Conservation (phyloP, 2,888 invertebrate species). For the Philhelius pedissequus region DNA sequence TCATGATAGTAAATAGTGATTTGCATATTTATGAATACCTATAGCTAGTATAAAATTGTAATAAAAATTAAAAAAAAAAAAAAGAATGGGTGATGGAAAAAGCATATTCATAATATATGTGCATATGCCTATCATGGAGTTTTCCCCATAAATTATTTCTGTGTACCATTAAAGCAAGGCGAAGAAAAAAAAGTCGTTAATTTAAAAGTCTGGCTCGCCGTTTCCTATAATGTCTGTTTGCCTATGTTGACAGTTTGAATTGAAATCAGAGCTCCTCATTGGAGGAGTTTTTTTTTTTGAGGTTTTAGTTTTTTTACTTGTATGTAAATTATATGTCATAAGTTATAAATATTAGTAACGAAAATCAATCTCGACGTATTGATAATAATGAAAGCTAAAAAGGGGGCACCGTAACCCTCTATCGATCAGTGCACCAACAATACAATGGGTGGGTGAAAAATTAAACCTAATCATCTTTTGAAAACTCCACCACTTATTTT, state of each 20-base stretch:
- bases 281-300: no score
- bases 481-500: no score
- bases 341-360: no score
- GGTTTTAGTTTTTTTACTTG: no score
- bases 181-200: neutral
- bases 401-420: no score
- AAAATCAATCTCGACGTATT: no score
- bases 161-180: neutral
- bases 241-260: neutral
- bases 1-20: conserved; percentile 31
- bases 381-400: no score
- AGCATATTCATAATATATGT: neutral
- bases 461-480: no score
- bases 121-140: neutral
- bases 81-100: neutral
- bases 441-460: no score
- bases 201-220: neutral
- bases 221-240: neutral
- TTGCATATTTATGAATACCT: conserved; percentile 30
- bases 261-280: neutral
- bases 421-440: no score
- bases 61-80: conserved; percentile 6
- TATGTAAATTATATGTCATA: no score
- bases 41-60: conserved; percentile 7
- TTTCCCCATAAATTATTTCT: neutral